Evolutionary conservation across 2,113 vertebrate genomes (phyloP).

Genomic region (Pseudorectes ferrugineus): DNA sequence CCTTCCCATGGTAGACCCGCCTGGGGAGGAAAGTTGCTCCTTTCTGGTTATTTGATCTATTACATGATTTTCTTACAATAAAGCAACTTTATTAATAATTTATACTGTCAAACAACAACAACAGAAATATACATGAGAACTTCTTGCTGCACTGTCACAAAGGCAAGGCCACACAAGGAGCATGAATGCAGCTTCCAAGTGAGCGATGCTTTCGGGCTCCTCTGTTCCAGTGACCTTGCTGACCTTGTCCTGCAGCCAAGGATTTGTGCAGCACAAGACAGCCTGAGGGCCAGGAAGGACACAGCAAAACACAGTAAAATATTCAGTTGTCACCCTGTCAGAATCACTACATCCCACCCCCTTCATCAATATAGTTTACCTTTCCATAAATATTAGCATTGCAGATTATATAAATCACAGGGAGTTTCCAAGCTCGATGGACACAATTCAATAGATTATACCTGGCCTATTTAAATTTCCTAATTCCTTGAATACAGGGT

Average conservation of each 20-base stretch:
- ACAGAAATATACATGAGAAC: background rate
- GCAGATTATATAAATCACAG: background rate
- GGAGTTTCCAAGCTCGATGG: background rate
- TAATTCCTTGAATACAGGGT: background rate
- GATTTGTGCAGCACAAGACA: background rate
- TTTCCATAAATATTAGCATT: background rate
- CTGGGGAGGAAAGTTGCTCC: background rate
- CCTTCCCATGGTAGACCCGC: background rate
- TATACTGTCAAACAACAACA: background rate
- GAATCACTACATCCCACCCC: background rate
- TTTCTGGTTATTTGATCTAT: background rate
- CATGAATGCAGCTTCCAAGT: background rate
- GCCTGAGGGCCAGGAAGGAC: background rate
- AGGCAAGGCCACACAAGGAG: background rate
- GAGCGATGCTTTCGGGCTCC: rapidly evolving
- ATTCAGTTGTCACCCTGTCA: background rate
- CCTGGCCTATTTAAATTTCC: background rate
- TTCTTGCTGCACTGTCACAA: background rate
- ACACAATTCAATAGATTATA: background rate
- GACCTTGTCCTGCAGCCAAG: background rate
- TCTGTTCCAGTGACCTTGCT: background rate
- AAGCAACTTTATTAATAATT: background rate
- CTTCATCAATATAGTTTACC: background rate
- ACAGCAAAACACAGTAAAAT: rapidly evolving
- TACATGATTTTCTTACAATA: background rate